Evolutionary conservation across 2,113 vertebrate species (phyloP).

Genomic region (Calypte anna): DNA sequence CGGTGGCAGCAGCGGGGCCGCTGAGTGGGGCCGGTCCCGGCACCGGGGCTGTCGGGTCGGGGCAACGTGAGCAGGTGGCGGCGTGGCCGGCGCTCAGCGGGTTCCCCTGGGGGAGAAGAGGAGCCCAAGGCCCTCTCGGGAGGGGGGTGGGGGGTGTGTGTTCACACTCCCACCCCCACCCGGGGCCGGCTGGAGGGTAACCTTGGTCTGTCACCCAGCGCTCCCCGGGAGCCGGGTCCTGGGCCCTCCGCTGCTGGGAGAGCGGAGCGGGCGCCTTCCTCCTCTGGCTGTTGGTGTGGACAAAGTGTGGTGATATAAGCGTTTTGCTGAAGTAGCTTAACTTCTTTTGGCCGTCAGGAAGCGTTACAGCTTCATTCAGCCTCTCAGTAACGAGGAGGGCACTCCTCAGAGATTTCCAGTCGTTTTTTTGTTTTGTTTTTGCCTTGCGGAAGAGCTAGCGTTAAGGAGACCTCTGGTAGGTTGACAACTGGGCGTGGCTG

Average conservation of each 20-base stretch:
- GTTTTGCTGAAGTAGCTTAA: neutral
- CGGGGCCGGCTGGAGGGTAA: too few species aligned
- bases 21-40: neutral
- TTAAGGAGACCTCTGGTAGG: neutral
- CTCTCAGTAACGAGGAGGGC: neutral
- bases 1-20: neutral
- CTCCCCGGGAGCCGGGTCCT: neutral
- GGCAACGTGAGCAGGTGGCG: neutral
- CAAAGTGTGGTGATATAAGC: fast-evolving
- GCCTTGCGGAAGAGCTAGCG: fast-evolving
- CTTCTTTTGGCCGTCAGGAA: fast-evolving
- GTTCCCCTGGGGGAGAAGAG: too few species aligned
- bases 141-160: too few species aligned
- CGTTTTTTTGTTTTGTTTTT: too few species aligned
- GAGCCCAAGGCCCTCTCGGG: neutral
- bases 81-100: neutral
- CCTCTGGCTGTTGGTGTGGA: fast-evolving
- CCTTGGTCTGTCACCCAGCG: neutral
- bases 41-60: too few species aligned
- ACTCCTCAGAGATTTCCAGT: neutral
- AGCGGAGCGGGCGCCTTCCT: neutral
- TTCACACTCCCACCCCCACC: too few species aligned
- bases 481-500: neutral
- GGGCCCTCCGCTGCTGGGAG: neutral
- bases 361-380: fast-evolving